A percentile compares a stretch with the other conserved stretches of the same genome.
Conservation (phyloP, 2,797 vertebrate genomes). For the Scolopax rusticola region DNA sequence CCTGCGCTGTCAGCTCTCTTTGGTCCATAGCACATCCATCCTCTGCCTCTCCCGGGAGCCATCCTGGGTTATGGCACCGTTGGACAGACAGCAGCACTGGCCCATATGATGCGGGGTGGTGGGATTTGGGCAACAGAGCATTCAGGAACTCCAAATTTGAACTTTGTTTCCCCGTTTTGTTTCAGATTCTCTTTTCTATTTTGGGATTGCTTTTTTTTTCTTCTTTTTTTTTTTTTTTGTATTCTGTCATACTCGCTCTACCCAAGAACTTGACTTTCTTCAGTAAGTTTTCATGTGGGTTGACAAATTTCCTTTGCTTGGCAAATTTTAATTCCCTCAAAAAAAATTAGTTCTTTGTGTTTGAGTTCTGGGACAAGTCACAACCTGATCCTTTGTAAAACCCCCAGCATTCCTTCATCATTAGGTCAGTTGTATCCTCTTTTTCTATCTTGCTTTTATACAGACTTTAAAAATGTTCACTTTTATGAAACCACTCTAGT, state of each 20-base stretch:
- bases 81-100: neutral
- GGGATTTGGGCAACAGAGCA: neutral
- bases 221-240: neutral
- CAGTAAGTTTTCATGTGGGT: conserved; percentile 13
- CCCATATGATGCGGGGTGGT: neutral
- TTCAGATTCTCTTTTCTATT: neutral
- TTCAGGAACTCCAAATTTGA: neutral
- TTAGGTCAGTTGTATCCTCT: neutral
- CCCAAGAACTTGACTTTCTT: neutral
- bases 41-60: neutral
- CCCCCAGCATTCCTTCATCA: neutral
- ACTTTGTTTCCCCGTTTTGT: neutral
- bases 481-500: neutral
- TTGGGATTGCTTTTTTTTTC: neutral
- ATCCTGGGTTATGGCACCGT: neutral
- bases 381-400: conserved; percentile 8
- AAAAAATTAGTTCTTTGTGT: conserved; percentile 36
- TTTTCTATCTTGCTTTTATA: neutral
- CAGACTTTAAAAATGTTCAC: neutral
- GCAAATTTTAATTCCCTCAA: conserved; percentile 24
- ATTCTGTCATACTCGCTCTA: neutral
- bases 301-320: conserved; percentile 26
- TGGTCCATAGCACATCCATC: too few species aligned
- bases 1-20: neutral
- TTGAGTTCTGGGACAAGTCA: neutral